Percentiles rank a stretch among this genome's conserved stretches.
Conservation (phyloP, 2,113 vertebrate genomes). For the Salvator merianae region DNA sequence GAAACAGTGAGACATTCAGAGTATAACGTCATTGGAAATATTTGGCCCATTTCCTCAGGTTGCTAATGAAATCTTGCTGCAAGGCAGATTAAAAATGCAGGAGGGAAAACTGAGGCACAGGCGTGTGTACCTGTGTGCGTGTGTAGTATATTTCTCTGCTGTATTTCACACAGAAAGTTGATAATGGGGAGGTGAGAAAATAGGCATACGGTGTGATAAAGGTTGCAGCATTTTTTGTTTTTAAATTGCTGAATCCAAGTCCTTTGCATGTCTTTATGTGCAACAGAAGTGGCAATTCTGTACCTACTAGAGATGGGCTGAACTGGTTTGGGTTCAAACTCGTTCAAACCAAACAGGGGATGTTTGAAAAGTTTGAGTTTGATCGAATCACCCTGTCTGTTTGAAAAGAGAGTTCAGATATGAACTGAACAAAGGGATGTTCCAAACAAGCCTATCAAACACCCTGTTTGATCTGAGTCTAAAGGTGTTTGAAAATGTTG, state of each 20-base stretch:
- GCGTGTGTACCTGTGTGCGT: not conserved
- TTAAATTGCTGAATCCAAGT: not conserved
- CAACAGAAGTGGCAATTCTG: not conserved
- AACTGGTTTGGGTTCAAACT: no score
- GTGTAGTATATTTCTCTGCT: not conserved
- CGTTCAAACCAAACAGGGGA: no score
- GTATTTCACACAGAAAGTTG: not conserved
- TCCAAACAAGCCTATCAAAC: no score
- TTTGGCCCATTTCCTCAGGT: slow-evolving; percentile 5
- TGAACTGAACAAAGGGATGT: no score
- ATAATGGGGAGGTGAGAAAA: not conserved
- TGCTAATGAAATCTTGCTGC: slow-evolving; percentile 4
- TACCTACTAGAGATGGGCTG: not conserved
- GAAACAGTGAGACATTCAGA: not conserved
- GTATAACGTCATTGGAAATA: not conserved
- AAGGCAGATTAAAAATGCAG: slow-evolving; percentile 25
- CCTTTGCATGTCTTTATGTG: not conserved
- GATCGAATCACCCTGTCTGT: no score
- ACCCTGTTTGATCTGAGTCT: no score
- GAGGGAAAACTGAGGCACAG: slow-evolving; percentile 3
- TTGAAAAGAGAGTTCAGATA: no score
- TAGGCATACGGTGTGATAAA: not conserved
- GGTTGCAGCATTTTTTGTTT: not conserved
- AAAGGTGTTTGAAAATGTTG: no score
- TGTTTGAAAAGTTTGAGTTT: no score